These are phyloP conservation scores for Paracentrotus lividus DNA, from an alignment of 53 echinoderm and acorn worm genomes.

Conservation along the genomic window DNA sequence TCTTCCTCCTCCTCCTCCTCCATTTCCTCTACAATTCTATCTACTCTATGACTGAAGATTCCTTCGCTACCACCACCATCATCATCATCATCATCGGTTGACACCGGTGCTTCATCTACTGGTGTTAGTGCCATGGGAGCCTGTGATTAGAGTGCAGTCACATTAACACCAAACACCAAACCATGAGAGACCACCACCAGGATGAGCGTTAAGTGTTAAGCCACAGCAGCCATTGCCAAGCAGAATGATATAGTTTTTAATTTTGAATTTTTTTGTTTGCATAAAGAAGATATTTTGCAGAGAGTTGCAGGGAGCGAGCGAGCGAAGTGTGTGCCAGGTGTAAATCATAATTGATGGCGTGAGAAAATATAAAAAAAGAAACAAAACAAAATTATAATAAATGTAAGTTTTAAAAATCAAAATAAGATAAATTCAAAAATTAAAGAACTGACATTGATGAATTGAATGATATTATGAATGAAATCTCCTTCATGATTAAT, in stretches of 20 bases:
- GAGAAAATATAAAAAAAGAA: constrained; percentile 54
- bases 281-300: constrained; percentile 24
- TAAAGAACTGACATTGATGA: background rate
- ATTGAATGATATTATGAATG: background rate
- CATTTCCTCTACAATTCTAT: constrained; percentile 51
- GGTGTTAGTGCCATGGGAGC: constrained; percentile 50
- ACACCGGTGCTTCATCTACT: background rate
- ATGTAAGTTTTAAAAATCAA: background rate
- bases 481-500: background rate
- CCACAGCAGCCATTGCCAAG: constrained; percentile 41
- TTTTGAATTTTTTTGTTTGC: background rate
- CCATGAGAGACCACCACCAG: constrained; percentile 45
- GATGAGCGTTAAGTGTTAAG: constrained; percentile 37
- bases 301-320: constrained; percentile 7
- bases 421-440: background rate
- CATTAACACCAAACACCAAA: constrained; percentile 57
- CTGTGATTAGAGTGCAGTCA: constrained; percentile 55
- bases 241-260: constrained; percentile 11
- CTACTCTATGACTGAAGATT: background rate
- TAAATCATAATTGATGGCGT: constrained; percentile 35
- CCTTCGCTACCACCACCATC: background rate
- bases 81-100: constrained; percentile 28
- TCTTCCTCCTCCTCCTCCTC: constrained; percentile 34
- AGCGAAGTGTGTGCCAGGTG: constrained; percentile 12
- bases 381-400: constrained; percentile 28